Percentiles rank a stretch among this genome's conserved stretches.
phyloP scores from a whole-genome alignment of 2,113 vertebrate species.

The Bujurquina vittata region DNA sequence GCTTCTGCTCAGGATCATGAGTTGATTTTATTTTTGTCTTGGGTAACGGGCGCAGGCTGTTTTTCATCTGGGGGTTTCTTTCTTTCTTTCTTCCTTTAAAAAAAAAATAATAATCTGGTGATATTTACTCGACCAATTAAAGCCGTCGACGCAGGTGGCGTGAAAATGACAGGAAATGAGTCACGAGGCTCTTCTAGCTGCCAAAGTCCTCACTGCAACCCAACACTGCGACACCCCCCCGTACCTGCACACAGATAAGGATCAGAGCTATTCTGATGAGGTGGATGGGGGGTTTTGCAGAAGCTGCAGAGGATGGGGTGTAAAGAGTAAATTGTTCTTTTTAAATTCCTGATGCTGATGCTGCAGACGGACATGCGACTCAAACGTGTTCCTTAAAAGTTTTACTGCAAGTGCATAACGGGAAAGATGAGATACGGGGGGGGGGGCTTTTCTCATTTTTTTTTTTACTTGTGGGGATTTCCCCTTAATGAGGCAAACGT shows the following conservation, averaged over 20 bases:
- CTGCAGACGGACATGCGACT: not conserved
- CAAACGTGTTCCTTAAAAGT: not conserved
- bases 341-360: not conserved
- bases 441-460: not conserved
- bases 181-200: fast-evolving
- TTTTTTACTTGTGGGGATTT: not conserved
- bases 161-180: not conserved
- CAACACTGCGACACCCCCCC: not conserved
- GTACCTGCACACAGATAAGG: not conserved
- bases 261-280: not conserved
- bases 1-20: not conserved
- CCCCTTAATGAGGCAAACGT: too few species aligned
- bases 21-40: not conserved
- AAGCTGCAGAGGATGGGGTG: fast-evolving
- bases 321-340: not conserved
- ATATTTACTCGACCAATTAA: not conserved
- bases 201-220: too few species aligned
- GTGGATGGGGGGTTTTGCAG: not conserved
- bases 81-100: fast-evolving
- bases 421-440: not conserved
- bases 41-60: not conserved
- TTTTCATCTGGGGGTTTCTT: fast-evolving
- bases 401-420: not conserved
- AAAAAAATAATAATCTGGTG: not conserved
- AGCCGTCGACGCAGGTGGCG: not conserved